A percentile compares a stretch with the other conserved stretches of the same genome.
Evolutionary conservation across 2,113 vertebrate species (phyloP).

Genomic region (Noturus placidus): DNA sequence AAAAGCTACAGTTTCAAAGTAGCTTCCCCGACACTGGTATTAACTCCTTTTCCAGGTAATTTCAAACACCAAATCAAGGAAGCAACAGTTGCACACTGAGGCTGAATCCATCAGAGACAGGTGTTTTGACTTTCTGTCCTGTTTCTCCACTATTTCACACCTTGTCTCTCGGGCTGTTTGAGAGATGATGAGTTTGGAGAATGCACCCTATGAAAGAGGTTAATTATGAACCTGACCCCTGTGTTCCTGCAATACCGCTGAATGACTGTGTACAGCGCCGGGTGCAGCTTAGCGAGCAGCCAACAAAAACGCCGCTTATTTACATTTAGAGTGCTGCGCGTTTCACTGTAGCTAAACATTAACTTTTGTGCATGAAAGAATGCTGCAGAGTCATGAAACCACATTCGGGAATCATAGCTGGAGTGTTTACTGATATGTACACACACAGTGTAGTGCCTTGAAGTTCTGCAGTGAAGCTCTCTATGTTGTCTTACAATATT

Average conservation of each 20-base stretch:
- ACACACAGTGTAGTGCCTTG: neutral
- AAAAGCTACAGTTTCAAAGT: no score
- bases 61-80: neutral
- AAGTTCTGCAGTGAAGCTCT: neutral
- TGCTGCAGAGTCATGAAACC: neutral
- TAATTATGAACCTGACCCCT: constrained; percentile 63
- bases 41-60: neutral
- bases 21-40: no score
- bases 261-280: constrained; percentile 31
- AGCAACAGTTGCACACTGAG: neutral
- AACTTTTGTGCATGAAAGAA: constrained; percentile 16
- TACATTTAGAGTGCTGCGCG: constrained; percentile 63
- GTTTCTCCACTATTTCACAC: neutral
- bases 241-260: constrained; percentile 50
- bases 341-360: constrained; percentile 42
- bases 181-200: constrained; percentile 40
- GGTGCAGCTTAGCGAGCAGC: constrained; percentile 43
- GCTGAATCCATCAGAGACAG: constrained; percentile 11
- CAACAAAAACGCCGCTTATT: constrained; percentile 58
- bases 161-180: neutral
- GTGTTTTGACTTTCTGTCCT: constrained; percentile 3
- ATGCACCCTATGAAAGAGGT: constrained; percentile 52
- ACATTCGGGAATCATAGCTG: neutral
- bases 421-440: neutral
- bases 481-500: neutral